phyloP scores from a whole-genome alignment of 2,888 invertebrate species.

The Emmelina monodactyla region DNA sequence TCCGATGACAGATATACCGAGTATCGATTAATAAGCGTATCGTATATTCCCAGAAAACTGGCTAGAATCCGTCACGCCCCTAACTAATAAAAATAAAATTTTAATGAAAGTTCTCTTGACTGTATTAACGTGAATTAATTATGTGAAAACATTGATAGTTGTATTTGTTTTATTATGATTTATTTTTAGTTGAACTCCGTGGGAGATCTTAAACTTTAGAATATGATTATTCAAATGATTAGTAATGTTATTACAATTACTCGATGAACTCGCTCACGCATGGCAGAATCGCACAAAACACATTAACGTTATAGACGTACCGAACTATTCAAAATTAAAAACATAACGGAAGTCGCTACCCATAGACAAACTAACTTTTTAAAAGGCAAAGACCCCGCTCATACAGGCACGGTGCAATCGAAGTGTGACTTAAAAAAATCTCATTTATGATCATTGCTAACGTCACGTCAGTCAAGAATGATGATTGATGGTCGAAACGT shows the following conservation, averaged over 20 bases:
- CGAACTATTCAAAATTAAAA: no score
- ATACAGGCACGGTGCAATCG: conserved; percentile 22
- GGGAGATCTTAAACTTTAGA: no score
- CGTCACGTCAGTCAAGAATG: conserved; percentile 28
- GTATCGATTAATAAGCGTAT: conserved; percentile 21
- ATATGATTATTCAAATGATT: no score
- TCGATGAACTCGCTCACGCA: no score
- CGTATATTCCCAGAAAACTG: conserved; percentile 29
- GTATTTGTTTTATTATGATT: no score
- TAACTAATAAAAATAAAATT: conserved; percentile 7
- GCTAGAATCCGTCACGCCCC: conserved; percentile 26
- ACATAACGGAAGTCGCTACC: neutral
- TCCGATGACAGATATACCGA: conserved; percentile 8
- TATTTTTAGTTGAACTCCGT: no score
- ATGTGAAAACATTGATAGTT: no score
- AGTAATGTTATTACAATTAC: no score
- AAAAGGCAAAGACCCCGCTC: neutral
- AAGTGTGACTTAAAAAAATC: conserved; percentile 30
- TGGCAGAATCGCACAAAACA: no score
- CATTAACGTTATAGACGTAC: no score
- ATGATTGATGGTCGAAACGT: conserved; percentile 32
- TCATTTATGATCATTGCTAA: conserved; percentile 32
- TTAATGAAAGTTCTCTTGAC: no score
- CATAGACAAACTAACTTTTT: conserved; percentile 1
- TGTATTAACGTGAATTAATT: no score